Base-by-base conservation (phyloP, 2,888 invertebrate species). In the Melanostoma mellinum region DNA sequence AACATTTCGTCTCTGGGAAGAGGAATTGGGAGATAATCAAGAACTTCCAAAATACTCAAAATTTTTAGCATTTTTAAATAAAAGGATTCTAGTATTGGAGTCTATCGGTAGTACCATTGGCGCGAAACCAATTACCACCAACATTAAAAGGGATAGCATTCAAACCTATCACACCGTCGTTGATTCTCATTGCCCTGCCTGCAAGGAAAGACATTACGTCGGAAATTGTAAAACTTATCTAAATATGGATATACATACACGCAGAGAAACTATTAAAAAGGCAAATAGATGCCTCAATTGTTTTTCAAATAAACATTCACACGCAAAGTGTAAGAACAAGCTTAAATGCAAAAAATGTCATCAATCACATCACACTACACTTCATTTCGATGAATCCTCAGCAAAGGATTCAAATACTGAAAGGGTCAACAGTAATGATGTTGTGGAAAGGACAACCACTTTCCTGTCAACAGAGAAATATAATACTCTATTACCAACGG, bases 221-320 rank as follows among this genome's bases (percentile, higher is more conserved):
- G 32, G 40, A 32, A 60, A 60, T 5, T 60, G 58, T 60, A 4
- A 10, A 20, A 40, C 30, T 6, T 60, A 42, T 8, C 8, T 38
- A 6, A 3, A 30, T 1, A 60, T 60, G 58, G 40, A 40, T 40
- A 4, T 42, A 8, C 9, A n/a, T 20, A 40, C 40, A 9, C 38
- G 58, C 5, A 20, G 30, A 3, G 10, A 40, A 8, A 30, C 3
- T 4, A 33, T 52, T 4, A 52, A 52, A n/a, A 33, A 32, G 5
- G 52, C 33, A 2, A 52, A 52, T 4, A 52, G 58, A 3, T 60
- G 58, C 44, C 9, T 60, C 5, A 60, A 60, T 44, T 60, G 58
- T 30, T 60, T 60, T 60, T 60, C 58, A 32, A 60, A 40, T 8
- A 60, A 60, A 60, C 58, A 44, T 6, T 3, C 2, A 3, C 42